Evolutionary conservation across 2,888 invertebrate genomes (phyloP).

Genomic region (Dynastes tityus): DNA sequence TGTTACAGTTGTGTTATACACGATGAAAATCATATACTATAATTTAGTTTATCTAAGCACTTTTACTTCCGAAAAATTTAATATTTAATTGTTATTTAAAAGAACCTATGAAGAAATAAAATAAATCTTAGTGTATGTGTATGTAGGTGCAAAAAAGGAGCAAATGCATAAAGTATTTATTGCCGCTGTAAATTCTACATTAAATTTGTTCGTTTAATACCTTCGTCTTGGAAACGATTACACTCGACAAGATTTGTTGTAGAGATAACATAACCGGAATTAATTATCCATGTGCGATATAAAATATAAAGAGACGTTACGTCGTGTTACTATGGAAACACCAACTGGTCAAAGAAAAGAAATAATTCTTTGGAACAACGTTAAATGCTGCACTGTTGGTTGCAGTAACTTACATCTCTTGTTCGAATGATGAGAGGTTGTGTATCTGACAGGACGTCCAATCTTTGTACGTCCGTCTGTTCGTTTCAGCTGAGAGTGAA

Average conservation of each 20-base stretch:
- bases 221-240: background rate
- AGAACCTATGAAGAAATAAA: no score
- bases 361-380: constrained; percentile 24
- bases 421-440: constrained; percentile 27
- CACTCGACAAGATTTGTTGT: constrained; percentile 7
- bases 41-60: no score
- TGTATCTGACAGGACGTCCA: constrained; percentile 46
- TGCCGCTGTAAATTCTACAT: no score
- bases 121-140: no score
- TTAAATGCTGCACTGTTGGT: constrained; percentile 16
- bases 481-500: constrained; percentile 5
- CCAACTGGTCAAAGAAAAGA: constrained; percentile 1
- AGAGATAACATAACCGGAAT: background rate
- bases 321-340: background rate
- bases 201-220: background rate
- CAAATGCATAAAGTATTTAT: no score
- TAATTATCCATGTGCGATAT: background rate
- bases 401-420: constrained; percentile 21
- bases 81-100: no score
- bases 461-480: constrained; percentile 2
- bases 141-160: no score
- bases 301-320: background rate
- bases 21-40: no score
- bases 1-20: no score
- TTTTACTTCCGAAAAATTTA: no score